Conservation (phyloP, 2,797 vertebrate species). For the Buphagus erythrorhynchus region DNA sequence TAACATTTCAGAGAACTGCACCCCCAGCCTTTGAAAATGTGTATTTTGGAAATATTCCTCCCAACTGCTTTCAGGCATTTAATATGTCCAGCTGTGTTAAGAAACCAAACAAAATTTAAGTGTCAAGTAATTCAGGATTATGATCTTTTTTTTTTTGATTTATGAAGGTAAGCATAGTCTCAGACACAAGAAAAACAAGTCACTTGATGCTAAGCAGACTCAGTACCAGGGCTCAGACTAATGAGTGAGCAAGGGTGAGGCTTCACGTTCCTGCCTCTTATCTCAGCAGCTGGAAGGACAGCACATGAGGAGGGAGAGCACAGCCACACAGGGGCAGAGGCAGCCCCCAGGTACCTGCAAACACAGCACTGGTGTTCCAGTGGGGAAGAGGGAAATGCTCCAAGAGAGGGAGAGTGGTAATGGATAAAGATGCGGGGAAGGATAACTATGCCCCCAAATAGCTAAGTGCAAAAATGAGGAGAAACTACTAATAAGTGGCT, state of each 20-base stretch:
- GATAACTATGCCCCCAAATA: background rate
- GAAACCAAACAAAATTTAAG: conserved; percentile 28
- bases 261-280: conserved; percentile 50
- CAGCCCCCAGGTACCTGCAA: background rate
- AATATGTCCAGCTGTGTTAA: background rate
- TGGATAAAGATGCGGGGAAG: background rate
- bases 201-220: conserved; percentile 69
- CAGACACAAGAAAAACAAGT: conserved; percentile 68
- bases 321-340: background rate
- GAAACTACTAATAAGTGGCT: background rate
- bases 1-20: background rate
- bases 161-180: conserved; percentile 44
- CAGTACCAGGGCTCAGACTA: conserved; percentile 42
- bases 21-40: conserved; percentile 9
- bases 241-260: conserved; percentile 23
- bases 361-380: background rate
- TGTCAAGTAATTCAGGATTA: conserved; percentile 38
- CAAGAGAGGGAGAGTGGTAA: fast-evolving
- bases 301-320: background rate
- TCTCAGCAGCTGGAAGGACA: conserved; percentile 57
- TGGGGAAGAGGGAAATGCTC: background rate
- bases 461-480: background rate
- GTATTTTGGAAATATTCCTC: conserved; percentile 13
- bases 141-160: conserved; percentile 22
- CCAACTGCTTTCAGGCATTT: background rate